Conservation (phyloP, 2,113 vertebrate species). For the Otocyon megalotis region DNA sequence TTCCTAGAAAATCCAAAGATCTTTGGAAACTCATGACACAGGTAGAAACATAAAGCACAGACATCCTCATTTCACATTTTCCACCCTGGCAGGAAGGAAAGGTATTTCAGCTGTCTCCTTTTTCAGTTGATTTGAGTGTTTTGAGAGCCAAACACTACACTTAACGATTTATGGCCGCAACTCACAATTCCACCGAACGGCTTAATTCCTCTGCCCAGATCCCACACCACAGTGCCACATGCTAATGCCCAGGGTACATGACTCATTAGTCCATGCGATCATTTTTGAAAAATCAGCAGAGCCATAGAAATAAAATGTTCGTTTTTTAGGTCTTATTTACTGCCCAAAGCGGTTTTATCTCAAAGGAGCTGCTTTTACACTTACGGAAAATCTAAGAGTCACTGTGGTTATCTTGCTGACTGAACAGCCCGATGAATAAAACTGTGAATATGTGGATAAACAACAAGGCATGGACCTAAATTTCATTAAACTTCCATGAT, state of each 20-base stretch:
- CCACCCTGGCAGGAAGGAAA: neutral
- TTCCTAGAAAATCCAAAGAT: neutral
- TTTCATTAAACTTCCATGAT: constrained; percentile 67
- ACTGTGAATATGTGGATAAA: constrained; percentile 63
- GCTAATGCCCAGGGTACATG: neutral
- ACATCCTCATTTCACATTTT: neutral
- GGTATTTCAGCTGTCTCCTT: neutral
- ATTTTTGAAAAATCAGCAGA: neutral
- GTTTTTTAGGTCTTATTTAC: constrained; percentile 19
- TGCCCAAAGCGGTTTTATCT: constrained; percentile 32
- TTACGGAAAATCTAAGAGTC: constrained; percentile 63
- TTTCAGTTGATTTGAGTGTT: neutral
- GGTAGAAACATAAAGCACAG: neutral
- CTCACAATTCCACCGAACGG: accelerated
- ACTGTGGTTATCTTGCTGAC: constrained; percentile 62
- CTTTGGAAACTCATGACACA: neutral
- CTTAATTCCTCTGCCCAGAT: neutral
- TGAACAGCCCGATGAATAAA: constrained; percentile 71
- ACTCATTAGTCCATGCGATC: neutral
- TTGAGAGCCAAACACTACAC: neutral
- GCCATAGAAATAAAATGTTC: constrained; percentile 51
- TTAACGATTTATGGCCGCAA: neutral
- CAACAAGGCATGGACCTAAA: constrained; percentile 3
- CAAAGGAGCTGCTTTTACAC: constrained; percentile 29
- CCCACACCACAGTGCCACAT: neutral